Percentiles rank a stretch among this genome's conserved stretches.
Evolutionary conservation across 2,797 vertebrate genomes (phyloP).

Genomic region (Semaprochilodus insignis): DNA sequence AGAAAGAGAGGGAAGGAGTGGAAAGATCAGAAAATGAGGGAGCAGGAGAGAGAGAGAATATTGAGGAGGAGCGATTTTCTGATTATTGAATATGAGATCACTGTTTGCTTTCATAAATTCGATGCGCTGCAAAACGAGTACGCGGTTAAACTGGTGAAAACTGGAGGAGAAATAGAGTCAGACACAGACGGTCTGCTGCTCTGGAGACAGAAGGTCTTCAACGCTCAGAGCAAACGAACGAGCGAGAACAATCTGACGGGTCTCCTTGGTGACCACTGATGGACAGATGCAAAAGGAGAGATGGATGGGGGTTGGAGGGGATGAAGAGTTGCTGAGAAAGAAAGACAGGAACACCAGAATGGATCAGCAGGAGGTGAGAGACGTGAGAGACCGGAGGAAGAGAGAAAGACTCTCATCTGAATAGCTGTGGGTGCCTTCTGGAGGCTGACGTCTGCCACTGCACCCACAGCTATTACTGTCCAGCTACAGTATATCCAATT

Average conservation of each 20-base stretch:
- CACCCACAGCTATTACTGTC: not conserved
- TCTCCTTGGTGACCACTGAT: conserved; percentile 14
- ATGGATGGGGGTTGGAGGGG: not conserved
- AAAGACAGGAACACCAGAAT: conserved; percentile 5
- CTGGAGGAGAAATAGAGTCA: not conserved
- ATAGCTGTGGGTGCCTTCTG: conserved; percentile 11
- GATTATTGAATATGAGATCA: too few relatives aligned
- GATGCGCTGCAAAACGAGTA: not conserved
- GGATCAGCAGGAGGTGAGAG: not conserved
- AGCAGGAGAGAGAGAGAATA: not conserved
- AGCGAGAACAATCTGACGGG: not conserved
- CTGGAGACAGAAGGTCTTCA: not conserved
- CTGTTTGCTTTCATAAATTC: too few relatives aligned
- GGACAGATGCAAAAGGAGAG: not conserved
- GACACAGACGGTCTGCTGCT: not conserved
- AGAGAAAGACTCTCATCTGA: not conserved
- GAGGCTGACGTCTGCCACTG: not conserved
- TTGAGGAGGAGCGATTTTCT: too few relatives aligned
- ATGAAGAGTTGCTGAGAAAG: not conserved
- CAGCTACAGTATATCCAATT: too few relatives aligned
- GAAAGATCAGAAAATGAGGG: not conserved
- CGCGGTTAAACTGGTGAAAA: not conserved
- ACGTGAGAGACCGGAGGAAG: not conserved
- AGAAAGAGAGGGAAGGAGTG: not conserved
- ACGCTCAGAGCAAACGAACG: not conserved